Percentiles rank a stretch among this genome's conserved stretches.
phyloP scores from a whole-genome alignment of 2,888 invertebrate species.

The Eledona agricola region DNA sequence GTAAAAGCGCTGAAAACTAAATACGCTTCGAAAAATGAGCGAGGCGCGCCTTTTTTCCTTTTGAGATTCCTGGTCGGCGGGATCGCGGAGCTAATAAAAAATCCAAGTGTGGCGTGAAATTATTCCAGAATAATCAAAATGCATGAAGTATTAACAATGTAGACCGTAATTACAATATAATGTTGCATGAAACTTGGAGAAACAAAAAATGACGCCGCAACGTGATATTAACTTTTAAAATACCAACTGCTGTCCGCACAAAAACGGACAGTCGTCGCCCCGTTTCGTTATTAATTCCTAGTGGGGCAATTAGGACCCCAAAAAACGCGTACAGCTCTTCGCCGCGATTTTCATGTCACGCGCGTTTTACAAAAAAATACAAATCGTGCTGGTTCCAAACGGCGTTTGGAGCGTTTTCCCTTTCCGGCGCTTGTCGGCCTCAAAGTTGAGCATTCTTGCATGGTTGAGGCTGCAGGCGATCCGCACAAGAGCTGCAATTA shows the following conservation, averaged over 20 bases:
- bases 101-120: slow-evolving; percentile 53
- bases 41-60: slow-evolving; percentile 19
- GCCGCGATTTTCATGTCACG: slow-evolving; percentile 40
- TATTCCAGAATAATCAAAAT: slow-evolving; percentile 53
- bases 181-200: slow-evolving; percentile 53
- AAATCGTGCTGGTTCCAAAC: too few species aligned
- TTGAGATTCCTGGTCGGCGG: slow-evolving; percentile 20
- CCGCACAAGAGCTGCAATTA: slow-evolving; percentile 48
- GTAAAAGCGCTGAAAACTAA: not conserved
- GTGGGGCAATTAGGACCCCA: slow-evolving; percentile 26
- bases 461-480: slow-evolving; percentile 41
- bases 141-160: slow-evolving; percentile 57
- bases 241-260: slow-evolving; percentile 36
- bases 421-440: too few species aligned
- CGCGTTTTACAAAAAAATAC: slow-evolving; percentile 40
- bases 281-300: slow-evolving; percentile 24
- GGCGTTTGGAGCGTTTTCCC: too few species aligned
- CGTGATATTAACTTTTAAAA: slow-evolving; percentile 41
- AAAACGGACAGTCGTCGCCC: slow-evolving; percentile 26
- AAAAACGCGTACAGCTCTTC: slow-evolving; percentile 30
- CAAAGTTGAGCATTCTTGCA: slow-evolving; percentile 22
- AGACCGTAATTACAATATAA: slow-evolving; percentile 56
- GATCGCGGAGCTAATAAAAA: slow-evolving; percentile 37
- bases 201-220: slow-evolving; percentile 45
- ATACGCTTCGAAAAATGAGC: not conserved